phyloP scores from a whole-genome alignment of 2,797 vertebrate genomes.

The Dicrostonyx torquatus region DNA sequence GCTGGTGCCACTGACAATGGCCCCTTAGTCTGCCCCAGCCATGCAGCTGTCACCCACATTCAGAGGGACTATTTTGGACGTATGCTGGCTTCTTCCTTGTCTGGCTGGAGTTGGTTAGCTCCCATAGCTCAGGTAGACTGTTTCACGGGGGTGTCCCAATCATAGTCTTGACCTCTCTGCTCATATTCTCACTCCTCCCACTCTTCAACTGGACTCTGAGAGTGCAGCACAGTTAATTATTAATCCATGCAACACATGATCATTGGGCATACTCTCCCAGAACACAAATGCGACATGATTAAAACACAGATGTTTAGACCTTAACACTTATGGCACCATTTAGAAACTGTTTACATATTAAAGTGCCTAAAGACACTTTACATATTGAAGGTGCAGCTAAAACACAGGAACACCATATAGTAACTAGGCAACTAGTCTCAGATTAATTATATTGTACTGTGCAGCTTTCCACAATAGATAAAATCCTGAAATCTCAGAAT shows the following conservation, averaged over 20 bases:
- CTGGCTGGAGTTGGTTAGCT: too few species aligned
- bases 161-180: too few species aligned
- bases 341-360: not conserved
- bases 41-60: too few species aligned
- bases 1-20: too few species aligned
- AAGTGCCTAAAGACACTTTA: not conserved
- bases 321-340: not conserved
- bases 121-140: too few species aligned
- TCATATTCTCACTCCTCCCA: too few species aligned
- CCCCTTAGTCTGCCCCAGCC: too few species aligned
- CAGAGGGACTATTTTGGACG: too few species aligned
- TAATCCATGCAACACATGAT: not conserved
- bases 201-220: too few species aligned
- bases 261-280: not conserved
- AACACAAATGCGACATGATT: not conserved
- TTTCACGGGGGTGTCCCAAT: too few species aligned
- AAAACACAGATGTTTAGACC: not conserved
- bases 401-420: not conserved
- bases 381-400: not conserved
- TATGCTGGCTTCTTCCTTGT: too few species aligned
- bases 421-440: not conserved
- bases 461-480: not conserved
- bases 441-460: not conserved
- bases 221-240: not conserved
- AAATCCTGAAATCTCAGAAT: not conserved